Percentiles rank a stretch among this genome's conserved stretches.
These are phyloP conservation scores for Saccopteryx leptura DNA, from an alignment of 2,113 vertebrate genomes.

Conservation along the genomic window DNA sequence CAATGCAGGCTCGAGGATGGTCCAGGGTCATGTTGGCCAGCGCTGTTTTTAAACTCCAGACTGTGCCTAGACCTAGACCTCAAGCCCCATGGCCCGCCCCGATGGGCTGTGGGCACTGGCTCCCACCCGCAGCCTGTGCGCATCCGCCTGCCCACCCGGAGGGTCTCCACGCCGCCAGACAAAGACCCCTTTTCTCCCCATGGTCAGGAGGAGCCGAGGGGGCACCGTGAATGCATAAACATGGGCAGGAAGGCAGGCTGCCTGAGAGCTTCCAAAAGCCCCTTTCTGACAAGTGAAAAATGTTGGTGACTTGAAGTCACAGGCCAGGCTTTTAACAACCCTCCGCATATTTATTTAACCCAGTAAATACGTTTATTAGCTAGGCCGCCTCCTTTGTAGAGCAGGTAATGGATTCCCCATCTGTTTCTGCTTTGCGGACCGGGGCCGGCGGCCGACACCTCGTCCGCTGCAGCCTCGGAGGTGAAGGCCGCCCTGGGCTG, in stretches of 20 bases:
- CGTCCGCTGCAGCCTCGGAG: slow-evolving; percentile 87
- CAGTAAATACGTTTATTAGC: slow-evolving; percentile 92
- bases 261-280: slow-evolving; percentile 87
- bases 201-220: slow-evolving; percentile 20
- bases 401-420: slow-evolving; percentile 91
- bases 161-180: slow-evolving; percentile 52
- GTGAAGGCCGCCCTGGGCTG: slow-evolving; percentile 87
- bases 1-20: accelerated
- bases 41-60: background rate
- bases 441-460: slow-evolving; percentile 88
- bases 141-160: slow-evolving; percentile 35
- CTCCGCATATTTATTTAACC: slow-evolving; percentile 91
- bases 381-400: slow-evolving; percentile 91
- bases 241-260: slow-evolving; percentile 75
- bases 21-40: accelerated
- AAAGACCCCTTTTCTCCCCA: slow-evolving; percentile 74
- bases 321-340: slow-evolving; percentile 88
- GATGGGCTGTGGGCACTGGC: background rate
- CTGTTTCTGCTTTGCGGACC: slow-evolving; percentile 90
- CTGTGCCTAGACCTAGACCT: accelerated
- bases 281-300: slow-evolving; percentile 91
- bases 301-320: slow-evolving; percentile 87
- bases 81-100: too few species aligned
- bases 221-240: slow-evolving; percentile 73
- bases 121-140: background rate